phyloP scores from a whole-genome alignment of 2,113 vertebrate species.

The Stegastes partitus region DNA sequence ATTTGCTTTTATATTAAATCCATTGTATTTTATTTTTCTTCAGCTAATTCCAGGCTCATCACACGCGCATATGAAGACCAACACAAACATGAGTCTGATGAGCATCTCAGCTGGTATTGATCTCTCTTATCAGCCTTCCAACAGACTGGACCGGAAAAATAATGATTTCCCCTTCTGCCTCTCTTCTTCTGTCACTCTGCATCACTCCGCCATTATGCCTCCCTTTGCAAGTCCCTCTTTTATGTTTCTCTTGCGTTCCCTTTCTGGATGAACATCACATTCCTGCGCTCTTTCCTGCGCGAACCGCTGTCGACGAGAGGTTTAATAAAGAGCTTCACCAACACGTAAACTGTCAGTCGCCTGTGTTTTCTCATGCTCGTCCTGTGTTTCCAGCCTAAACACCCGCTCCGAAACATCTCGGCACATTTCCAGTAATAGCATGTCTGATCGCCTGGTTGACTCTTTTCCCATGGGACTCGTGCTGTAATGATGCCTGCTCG shows the following conservation, averaged over 20 bases:
- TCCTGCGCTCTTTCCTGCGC: not conserved
- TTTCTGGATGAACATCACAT: constrained; percentile 10
- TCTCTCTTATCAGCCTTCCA: constrained; percentile 72
- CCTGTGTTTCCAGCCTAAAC: constrained; percentile 48
- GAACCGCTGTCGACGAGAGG: constrained; percentile 4
- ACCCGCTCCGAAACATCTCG: constrained; percentile 36
- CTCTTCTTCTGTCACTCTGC: constrained; percentile 36
- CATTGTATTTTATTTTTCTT: constrained; percentile 14
- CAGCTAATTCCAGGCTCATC: constrained; percentile 36
- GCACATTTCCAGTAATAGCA: constrained; percentile 44
- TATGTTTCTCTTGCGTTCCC: constrained; percentile 28
- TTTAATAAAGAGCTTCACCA: constrained; percentile 4
- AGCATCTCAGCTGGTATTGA: constrained; percentile 63
- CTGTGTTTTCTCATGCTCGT: constrained; percentile 27
- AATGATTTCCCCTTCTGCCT: constrained; percentile 44
- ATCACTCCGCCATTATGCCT: constrained; percentile 27
- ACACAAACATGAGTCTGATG: constrained; percentile 36
- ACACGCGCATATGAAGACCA: constrained; percentile 19
- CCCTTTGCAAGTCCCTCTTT: constrained; percentile 24
- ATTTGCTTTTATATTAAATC: not conserved
- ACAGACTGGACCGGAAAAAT: constrained; percentile 63
- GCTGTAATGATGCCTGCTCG: constrained; percentile 34
- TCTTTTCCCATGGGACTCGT: constrained; percentile 18
- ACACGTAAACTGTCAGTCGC: constrained; percentile 12
- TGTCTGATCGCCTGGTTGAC: constrained; percentile 34